A percentile compares a stretch with the other conserved stretches of the same genome.
These are phyloP conservation scores for Cacatua alba DNA, from an alignment of 2,113 vertebrate species.

Conservation along the genomic window DNA sequence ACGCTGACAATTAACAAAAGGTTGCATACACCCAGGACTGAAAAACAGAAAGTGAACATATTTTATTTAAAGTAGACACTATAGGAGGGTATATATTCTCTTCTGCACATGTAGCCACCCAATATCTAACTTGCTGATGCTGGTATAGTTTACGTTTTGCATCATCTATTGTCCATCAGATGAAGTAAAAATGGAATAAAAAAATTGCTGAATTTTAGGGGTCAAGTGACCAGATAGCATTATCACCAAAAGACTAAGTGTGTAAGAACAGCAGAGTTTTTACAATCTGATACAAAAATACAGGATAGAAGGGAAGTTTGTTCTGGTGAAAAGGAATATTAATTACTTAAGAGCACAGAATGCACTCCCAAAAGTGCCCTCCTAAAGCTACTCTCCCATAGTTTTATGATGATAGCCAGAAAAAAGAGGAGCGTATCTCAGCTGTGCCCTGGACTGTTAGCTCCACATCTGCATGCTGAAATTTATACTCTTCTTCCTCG, in stretches of 20 bases:
- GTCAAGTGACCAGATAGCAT: background rate
- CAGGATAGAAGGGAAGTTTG: background rate
- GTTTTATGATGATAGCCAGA: background rate
- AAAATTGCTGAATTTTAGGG: fast-evolving
- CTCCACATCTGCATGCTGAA: background rate
- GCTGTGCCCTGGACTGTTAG: background rate
- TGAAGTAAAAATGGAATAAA: background rate
- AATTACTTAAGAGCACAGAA: background rate
- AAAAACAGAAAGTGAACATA: background rate
- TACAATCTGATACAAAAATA: background rate
- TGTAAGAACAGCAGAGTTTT: background rate
- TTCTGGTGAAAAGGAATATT: background rate
- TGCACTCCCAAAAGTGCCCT: background rate
- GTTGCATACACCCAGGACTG: background rate
- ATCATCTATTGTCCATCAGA: background rate
- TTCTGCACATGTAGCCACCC: background rate
- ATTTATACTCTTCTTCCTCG: background rate
- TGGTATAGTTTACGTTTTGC: background rate
- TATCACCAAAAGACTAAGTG: background rate
- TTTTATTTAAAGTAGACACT: background rate
- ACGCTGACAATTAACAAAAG: background rate
- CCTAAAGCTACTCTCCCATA: background rate
- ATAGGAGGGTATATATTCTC: background rate
- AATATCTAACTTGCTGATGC: background rate
- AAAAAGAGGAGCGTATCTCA: background rate